A percentile compares a stretch with the other conserved stretches of the same genome.
Evolutionary conservation across 2,797 vertebrate genomes (phyloP).

Genomic region (Myotis myotis): DNA sequence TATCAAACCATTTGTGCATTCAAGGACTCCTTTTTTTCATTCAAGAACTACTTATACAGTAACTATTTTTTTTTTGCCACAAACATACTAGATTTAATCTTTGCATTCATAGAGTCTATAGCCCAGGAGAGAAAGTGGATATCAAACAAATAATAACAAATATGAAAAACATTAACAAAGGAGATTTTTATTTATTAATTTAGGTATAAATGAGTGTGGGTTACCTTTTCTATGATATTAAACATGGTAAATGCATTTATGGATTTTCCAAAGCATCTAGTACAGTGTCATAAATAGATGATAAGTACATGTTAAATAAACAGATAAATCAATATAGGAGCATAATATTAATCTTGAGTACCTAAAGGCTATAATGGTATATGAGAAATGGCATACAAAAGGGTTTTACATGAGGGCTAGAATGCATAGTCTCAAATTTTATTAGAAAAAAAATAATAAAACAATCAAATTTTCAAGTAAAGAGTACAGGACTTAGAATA

Average conservation of each 20-base stretch:
- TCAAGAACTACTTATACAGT: not conserved
- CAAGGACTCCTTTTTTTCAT: not conserved
- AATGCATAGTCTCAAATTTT: conserved; percentile 34
- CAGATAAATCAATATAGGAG: not conserved
- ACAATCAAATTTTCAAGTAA: conserved; percentile 46
- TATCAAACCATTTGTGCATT: conserved; percentile 10
- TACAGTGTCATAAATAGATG: not conserved
- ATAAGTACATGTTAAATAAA: not conserved
- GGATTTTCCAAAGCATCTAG: conserved; percentile 18
- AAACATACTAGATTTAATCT: not conserved
- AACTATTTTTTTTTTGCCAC: not conserved
- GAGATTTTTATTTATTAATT: not conserved
- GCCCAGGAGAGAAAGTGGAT: not conserved
- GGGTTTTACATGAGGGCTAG: not conserved
- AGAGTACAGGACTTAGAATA: conserved; percentile 35
- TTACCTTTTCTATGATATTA: not conserved
- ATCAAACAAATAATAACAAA: not conserved
- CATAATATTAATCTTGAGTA: not conserved
- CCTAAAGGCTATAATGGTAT: not conserved
- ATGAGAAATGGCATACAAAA: conserved; percentile 30
- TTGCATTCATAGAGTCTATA: not conserved
- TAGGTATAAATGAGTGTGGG: not conserved
- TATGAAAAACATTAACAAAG: not conserved
- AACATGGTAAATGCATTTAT: not conserved
- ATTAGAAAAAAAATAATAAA: conserved; percentile 33